Percentiles rank a stretch among this genome's conserved stretches.
Conservation (phyloP, 1,140 invertebrate species). For the Drosophila lacertosa region DNA sequence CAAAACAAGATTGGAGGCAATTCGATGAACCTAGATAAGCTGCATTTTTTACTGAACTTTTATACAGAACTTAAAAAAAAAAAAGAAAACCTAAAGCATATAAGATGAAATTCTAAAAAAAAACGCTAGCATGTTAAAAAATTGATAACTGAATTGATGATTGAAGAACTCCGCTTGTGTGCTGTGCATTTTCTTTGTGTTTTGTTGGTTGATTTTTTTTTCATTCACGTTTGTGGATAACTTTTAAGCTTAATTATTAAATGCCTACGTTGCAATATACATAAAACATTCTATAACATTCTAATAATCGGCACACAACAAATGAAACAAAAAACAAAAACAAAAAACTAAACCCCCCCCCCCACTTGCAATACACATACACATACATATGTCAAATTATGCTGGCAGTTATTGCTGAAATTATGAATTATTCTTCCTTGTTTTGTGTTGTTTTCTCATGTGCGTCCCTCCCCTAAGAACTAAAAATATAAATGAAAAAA, state of each 20-base stretch:
- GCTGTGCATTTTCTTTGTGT: conserved; percentile 64
- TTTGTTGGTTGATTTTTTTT: conserved; percentile 3
- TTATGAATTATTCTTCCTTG: conserved; percentile 33
- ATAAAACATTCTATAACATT: conserved; percentile 41
- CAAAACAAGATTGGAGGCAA: conserved; percentile 61
- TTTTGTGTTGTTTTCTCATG: conserved; percentile 46
- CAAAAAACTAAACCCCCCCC: conserved; percentile 5
- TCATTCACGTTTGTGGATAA: conserved; percentile 6
- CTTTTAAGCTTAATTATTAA: conserved; percentile 59
- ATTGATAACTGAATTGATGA: conserved; percentile 43
- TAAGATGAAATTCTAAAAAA: conserved; percentile 58
- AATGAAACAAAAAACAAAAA: neutral
- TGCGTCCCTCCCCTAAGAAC: conserved; percentile 32
- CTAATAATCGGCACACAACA: conserved; percentile 40
- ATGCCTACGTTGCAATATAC: conserved; percentile 69
- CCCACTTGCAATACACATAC: conserved; percentile 44
- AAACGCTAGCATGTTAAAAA: conserved; percentile 66
- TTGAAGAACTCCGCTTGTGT: conserved; percentile 61
- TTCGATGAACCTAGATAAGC: conserved; percentile 77
- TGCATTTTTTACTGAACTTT: conserved; percentile 84
- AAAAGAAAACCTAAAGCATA: conserved; percentile 25
- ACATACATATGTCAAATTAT: conserved; percentile 49
- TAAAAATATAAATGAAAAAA: conserved; percentile 14
- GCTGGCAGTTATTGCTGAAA: conserved; percentile 31
- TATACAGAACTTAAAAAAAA: conserved; percentile 65